Conservation (phyloP, 1,140 invertebrate species). For the Sarcophaga bullata region DNA sequence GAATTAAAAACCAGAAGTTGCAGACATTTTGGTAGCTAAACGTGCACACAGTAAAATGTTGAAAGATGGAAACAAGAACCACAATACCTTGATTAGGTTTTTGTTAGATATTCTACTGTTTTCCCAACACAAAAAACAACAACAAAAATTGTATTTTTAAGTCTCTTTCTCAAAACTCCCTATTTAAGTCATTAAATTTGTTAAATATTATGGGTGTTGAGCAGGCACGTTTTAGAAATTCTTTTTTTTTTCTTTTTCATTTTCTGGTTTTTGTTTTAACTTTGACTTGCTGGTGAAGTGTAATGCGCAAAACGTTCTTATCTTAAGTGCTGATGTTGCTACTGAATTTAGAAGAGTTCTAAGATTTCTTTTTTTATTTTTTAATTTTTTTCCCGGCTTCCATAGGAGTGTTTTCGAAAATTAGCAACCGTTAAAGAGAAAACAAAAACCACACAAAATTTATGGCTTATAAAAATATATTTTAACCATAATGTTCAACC, state of each 20-base stretch:
- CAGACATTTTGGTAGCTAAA: neutral
- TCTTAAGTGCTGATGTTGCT: slow-evolving; percentile 21
- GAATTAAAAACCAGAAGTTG: neutral
- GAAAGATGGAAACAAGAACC: neutral
- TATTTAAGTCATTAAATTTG: slow-evolving; percentile 24
- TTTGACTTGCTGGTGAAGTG: neutral
- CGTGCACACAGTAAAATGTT: neutral
- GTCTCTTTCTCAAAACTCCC: neutral
- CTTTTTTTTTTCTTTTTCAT: neutral
- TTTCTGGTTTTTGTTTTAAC: neutral
- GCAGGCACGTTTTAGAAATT: slow-evolving; percentile 4
- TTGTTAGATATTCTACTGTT: neutral
- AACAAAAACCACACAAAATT: neutral
- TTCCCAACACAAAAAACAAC: neutral
- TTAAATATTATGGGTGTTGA: slow-evolving; percentile 23
- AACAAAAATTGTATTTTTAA: neutral
- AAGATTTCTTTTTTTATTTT: neutral
- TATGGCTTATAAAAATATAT: neutral
- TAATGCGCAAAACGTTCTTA: slow-evolving; percentile 11
- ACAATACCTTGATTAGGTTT: neutral
- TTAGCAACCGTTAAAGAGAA: slow-evolving; percentile 6
- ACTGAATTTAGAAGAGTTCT: slow-evolving; percentile 19
- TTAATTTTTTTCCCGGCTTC: neutral
- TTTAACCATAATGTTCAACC: neutral
- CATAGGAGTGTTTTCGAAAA: neutral